Conservation (phyloP, 1,140 invertebrate species). For the Chlorops oryzae region DNA sequence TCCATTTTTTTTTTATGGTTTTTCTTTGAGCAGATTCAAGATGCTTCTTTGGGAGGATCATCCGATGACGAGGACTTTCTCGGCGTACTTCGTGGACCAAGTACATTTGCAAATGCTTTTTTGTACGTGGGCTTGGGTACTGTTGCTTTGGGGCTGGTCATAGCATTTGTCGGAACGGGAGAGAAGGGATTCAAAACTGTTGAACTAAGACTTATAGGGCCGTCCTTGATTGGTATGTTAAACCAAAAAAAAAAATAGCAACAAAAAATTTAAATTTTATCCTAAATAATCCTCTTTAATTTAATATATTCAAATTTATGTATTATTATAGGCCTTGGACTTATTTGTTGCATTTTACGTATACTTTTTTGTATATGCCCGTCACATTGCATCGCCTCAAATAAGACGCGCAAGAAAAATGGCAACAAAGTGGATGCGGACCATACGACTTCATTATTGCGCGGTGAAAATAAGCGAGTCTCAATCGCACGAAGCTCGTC, state of each 20-base stretch:
- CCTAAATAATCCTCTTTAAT: background rate
- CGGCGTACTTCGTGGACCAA: conserved; percentile 53
- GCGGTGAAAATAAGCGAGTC: conserved; percentile 43
- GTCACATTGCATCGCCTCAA: conserved; percentile 51
- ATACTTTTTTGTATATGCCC: conserved; percentile 58
- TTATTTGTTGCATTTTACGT: conserved; percentile 56
- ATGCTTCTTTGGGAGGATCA: conserved; percentile 46
- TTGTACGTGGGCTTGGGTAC: conserved; percentile 79
- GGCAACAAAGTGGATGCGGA: conserved; percentile 46
- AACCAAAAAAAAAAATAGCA: too few species aligned
- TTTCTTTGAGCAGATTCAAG: conserved; percentile 34
- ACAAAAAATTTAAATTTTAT: background rate
- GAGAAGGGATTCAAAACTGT: conserved; percentile 84
- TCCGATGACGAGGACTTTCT: conserved; percentile 50
- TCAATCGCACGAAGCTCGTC: conserved; percentile 39
- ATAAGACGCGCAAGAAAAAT: conserved; percentile 43
- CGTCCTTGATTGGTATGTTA: conserved; percentile 58
- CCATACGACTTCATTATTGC: conserved; percentile 43
- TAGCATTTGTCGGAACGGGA: conserved; percentile 81
- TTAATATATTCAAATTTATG: background rate
- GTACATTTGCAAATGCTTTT: conserved; percentile 66
- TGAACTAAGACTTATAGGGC: conserved; percentile 75
- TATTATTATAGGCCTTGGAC: conserved; percentile 46
- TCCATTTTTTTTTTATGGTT: background rate
- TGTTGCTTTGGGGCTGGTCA: conserved; percentile 72